phyloP scores from a whole-genome alignment of 2,888 invertebrate genomes.

The Cephus nigrinus region DNA sequence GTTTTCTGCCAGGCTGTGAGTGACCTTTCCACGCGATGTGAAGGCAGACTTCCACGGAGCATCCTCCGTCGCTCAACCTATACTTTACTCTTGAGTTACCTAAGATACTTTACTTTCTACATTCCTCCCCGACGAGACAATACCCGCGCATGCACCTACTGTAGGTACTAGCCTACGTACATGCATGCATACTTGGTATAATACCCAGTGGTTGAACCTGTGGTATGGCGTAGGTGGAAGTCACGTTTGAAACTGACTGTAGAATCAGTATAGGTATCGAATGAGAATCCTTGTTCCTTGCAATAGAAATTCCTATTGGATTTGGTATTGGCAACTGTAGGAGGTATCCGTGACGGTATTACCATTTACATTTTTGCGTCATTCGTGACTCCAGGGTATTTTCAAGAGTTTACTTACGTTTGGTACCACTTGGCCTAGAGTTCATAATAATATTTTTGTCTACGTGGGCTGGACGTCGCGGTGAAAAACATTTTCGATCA shows the following conservation, averaged over 20 bases:
- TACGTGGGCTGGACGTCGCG: background rate
- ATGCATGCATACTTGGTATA: background rate
- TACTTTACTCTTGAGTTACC: constrained; percentile 49
- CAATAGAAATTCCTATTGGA: background rate
- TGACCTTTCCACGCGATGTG: constrained; percentile 39
- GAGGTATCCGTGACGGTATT: background rate
- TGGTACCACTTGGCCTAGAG: background rate
- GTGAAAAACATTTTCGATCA: background rate
- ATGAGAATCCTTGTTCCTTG: background rate
- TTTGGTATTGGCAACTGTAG: background rate
- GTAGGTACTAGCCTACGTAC: background rate
- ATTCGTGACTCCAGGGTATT: background rate
- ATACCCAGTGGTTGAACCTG: background rate
- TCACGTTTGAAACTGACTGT: background rate
- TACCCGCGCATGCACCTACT: constrained; percentile 54
- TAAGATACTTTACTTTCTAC: constrained; percentile 65
- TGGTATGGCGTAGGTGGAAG: background rate
- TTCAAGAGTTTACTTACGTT: background rate
- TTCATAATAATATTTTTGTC: background rate
- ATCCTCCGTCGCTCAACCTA: constrained; percentile 46
- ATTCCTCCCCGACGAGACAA: constrained; percentile 59
- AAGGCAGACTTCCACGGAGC: constrained; percentile 37
- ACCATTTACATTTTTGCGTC: background rate
- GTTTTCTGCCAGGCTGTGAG: constrained; percentile 9
- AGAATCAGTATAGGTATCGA: background rate